Evolutionary conservation across 1,140 invertebrate species (phyloP).

Genomic region (Octopus sinensis): DNA sequence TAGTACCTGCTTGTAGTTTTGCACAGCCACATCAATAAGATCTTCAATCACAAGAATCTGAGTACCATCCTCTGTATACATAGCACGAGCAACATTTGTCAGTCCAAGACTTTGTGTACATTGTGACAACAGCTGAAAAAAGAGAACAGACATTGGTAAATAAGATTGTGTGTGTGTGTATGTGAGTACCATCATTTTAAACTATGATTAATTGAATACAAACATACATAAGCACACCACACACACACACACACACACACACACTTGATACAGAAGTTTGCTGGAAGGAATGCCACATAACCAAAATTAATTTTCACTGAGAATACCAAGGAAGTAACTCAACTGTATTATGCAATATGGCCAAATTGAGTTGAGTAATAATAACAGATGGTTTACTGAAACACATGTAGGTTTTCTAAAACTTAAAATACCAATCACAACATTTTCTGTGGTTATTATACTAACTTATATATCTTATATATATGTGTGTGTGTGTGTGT

Average conservation of each 20-base stretch:
- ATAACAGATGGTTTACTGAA: too few species aligned
- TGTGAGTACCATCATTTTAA: background rate
- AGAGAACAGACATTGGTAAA: background rate
- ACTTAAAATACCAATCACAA: too few species aligned
- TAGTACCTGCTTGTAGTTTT: conserved; percentile 45
- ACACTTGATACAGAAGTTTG: background rate
- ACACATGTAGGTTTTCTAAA: too few species aligned
- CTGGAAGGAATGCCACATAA: too few species aligned
- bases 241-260: background rate
- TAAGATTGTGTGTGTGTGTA: background rate
- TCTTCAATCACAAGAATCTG: conserved; percentile 53
- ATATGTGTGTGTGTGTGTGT: too few species aligned
- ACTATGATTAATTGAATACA: background rate
- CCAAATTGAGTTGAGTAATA: too few species aligned
- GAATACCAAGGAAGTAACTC: too few species aligned
- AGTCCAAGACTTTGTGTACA: conserved; percentile 47
- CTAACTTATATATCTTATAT: too few species aligned
- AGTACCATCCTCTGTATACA: conserved; percentile 52
- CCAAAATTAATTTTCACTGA: too few species aligned
- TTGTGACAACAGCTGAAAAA: conserved; percentile 50
- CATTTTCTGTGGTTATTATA: too few species aligned
- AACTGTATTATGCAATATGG: too few species aligned
- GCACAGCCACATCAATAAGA: conserved; percentile 46
- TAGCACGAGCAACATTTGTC: conserved; percentile 44
- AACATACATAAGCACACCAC: background rate